Percentiles rank a stretch among this genome's conserved stretches.
These are phyloP conservation scores for Himalopsyche phryganea DNA, from an alignment of 1,140 invertebrate species.

Conservation along the genomic window DNA sequence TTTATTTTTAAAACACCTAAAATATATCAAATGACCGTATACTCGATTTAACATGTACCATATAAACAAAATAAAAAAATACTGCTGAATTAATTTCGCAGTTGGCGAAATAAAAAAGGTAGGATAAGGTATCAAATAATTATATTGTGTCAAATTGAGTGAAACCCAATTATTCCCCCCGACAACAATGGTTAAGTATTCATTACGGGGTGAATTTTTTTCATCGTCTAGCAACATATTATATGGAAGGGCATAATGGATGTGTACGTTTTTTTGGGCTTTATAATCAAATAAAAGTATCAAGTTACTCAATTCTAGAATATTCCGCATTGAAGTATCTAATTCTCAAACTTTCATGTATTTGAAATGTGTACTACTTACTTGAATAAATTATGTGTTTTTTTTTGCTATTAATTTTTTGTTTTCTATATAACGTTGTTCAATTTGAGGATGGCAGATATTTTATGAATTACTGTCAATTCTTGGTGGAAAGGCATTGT, in stretches of 20 bases:
- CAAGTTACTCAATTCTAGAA: conserved; percentile 9
- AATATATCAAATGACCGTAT: conserved; percentile 25
- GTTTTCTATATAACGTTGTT: no score
- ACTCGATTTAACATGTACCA: conserved; percentile 20
- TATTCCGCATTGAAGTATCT: no score
- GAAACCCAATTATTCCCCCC: conserved; percentile 29
- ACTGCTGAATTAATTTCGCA: background rate
- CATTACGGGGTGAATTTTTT: conserved; percentile 25
- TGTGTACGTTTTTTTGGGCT: background rate
- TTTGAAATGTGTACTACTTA: no score
- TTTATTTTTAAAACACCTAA: no score
- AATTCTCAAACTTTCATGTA: no score
- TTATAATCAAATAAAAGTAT: conserved; percentile 34
- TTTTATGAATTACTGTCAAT: no score
- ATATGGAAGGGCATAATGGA: conserved; percentile 17
- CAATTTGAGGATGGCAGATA: no score
- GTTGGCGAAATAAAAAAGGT: background rate
- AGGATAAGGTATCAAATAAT: conserved; percentile 35
- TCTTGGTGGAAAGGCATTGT: no score
- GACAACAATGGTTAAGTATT: conserved; percentile 19
- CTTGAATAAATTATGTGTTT: no score
- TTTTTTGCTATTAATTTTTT: no score
- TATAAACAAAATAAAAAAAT: background rate
- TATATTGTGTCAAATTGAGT: conserved; percentile 36
- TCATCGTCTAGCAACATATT: conserved; percentile 18